These are phyloP conservation scores for Burhinus bistriatus DNA, from an alignment of 2,113 vertebrate species.

Conservation along the genomic window DNA sequence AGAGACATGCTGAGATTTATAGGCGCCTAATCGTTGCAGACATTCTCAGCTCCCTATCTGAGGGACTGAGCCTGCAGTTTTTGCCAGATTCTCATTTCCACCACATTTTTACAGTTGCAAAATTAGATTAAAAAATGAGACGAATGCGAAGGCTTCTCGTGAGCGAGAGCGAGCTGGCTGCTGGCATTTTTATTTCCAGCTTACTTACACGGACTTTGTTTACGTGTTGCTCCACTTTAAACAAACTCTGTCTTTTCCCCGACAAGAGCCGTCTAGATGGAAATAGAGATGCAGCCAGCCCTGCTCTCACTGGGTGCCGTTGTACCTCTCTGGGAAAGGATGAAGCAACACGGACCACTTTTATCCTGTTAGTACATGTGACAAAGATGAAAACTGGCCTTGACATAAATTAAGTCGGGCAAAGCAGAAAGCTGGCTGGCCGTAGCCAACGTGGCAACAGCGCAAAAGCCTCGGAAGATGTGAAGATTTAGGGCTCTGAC, in stretches of 20 bases:
- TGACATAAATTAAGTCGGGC: neutral
- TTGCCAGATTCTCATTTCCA: constrained; percentile 37
- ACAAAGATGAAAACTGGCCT: neutral
- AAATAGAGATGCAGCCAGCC: neutral
- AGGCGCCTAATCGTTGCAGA: neutral
- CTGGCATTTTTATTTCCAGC: neutral
- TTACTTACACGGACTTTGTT: neutral
- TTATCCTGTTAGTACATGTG: neutral
- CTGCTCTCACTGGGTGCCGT: neutral
- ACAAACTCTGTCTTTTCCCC: neutral
- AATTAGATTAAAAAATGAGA: neutral
- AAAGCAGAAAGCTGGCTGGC: neutral
- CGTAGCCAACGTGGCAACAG: neutral
- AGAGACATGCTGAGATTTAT: constrained; percentile 34
- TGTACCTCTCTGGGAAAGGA: neutral
- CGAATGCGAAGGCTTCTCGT: neutral
- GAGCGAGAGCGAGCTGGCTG: neutral
- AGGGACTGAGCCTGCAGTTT: neutral
- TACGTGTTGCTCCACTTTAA: neutral
- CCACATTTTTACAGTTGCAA: constrained; percentile 9
- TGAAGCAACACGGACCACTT: neutral
- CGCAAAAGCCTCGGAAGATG: neutral
- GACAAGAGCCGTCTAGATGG: neutral
- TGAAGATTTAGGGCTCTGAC: constrained; percentile 25
- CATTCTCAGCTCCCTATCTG: neutral